These are phyloP conservation scores for Dimorphilus gyrociliatus DNA, from an alignment of 2,888 invertebrate species.

Conservation along the genomic window DNA sequence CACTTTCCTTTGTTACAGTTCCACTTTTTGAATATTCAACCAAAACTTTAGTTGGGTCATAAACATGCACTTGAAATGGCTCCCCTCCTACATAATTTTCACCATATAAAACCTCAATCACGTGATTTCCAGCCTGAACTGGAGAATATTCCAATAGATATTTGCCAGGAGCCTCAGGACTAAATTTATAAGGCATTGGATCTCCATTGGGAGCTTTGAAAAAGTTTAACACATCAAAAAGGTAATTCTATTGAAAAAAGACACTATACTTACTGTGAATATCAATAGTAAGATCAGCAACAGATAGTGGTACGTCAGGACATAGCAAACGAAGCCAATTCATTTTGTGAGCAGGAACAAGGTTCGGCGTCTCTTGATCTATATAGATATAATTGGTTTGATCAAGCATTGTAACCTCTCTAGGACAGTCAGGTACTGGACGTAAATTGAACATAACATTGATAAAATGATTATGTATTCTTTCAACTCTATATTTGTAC, in stretches of 20 bases:
- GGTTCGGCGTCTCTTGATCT: no score
- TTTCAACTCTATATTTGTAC: constrained; percentile 68
- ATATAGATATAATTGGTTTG: no score
- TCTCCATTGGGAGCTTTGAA: constrained; percentile 38
- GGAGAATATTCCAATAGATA: constrained; percentile 70
- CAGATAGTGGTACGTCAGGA: no score
- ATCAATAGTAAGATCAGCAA: no score
- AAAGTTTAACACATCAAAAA: no score
- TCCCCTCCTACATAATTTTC: constrained; percentile 38
- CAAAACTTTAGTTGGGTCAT: constrained; percentile 42
- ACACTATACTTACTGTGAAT: no score
- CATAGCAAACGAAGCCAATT: no score
- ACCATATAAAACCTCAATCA: constrained; percentile 43
- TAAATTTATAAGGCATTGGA: constrained; percentile 70
- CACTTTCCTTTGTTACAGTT: constrained; percentile 22
- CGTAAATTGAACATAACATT: constrained; percentile 55
- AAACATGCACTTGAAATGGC: constrained; percentile 50
- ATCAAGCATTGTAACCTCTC: no score
- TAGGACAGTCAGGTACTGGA: no score
- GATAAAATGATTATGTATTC: constrained; percentile 72
- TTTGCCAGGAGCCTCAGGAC: constrained; percentile 81
- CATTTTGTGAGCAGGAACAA: no score
- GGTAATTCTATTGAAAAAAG: no score
- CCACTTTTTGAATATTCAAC: constrained; percentile 25
- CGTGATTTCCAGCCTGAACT: no score